Percentiles rank a stretch among this genome's conserved stretches.
These are phyloP conservation scores for Scytalopus superciliaris DNA, from an alignment of 2,113 vertebrate genomes.

Conservation along the genomic window DNA sequence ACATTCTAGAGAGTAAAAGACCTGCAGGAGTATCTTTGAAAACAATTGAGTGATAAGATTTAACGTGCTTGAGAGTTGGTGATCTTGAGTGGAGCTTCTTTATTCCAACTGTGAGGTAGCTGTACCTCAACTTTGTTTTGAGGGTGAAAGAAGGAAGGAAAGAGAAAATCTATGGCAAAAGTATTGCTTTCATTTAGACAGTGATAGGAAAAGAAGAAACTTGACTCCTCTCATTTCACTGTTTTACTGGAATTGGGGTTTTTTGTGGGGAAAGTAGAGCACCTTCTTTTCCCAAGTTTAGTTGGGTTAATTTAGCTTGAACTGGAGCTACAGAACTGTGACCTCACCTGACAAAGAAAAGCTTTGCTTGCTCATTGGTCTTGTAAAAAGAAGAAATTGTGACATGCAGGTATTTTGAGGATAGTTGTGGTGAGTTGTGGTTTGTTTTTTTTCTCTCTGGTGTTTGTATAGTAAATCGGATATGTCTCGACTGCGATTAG, in stretches of 20 bases:
- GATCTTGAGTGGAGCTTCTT: not conserved
- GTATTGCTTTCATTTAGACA: not conserved
- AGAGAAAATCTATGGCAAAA: not conserved
- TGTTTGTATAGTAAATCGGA: slow-evolving; percentile 90
- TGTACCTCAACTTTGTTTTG: not conserved
- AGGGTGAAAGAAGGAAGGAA: not conserved
- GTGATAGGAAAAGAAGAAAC: not conserved
- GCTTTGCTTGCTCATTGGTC: not conserved
- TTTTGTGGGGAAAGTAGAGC: not conserved
- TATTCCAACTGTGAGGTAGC: not conserved
- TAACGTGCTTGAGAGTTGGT: not conserved
- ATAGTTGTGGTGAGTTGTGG: not conserved
- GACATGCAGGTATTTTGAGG: not conserved
- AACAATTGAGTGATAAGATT: not conserved
- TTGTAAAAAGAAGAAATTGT: not conserved
- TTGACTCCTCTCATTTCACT: not conserved
- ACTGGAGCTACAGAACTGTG: not conserved
- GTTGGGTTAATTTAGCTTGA: not conserved
- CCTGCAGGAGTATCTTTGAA: not conserved
- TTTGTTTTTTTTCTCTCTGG: slow-evolving; percentile 31
- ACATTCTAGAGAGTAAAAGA: not conserved
- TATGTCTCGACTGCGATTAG: slow-evolving; percentile 97
- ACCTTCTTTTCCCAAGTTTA: not conserved
- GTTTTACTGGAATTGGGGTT: not conserved
- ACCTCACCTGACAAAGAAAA: not conserved